These are phyloP conservation scores for Heliconius congener DNA, from an alignment of 1,140 invertebrate genomes.

Conservation along the genomic window DNA sequence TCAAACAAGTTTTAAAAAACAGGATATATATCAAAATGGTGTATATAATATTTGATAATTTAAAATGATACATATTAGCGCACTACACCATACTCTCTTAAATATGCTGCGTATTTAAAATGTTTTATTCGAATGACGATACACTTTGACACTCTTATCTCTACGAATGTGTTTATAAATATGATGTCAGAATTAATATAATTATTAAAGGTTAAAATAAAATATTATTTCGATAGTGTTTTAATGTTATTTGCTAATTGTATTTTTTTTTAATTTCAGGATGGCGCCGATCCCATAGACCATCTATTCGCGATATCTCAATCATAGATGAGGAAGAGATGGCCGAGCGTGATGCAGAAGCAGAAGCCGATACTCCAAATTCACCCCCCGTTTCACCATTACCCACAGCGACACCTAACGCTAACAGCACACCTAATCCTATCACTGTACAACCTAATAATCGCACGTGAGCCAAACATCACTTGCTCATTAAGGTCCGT, in stretches of 20 bases:
- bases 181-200: not conserved
- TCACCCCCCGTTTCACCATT: conserved; percentile 42
- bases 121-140: conserved; percentile 24
- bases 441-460: conserved; percentile 70
- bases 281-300: conserved; percentile 88
- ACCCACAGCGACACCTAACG: conserved; percentile 45
- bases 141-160: conserved; percentile 52
- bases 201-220: not conserved
- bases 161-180: conserved; percentile 24
- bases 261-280: conserved; percentile 58
- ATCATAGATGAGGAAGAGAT: conserved; percentile 88
- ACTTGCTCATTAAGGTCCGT: not conserved
- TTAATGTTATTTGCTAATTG: not conserved
- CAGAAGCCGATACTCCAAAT: conserved; percentile 35
- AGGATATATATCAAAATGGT: conserved; percentile 4
- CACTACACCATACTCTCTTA: not conserved
- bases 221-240: not conserved
- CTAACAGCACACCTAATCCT: conserved; percentile 60
- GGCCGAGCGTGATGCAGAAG: conserved; percentile 66
- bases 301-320: conserved; percentile 91
- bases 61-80: not conserved
- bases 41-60: not conserved
- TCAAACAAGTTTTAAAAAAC: conserved; percentile 4
- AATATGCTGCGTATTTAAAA: not conserved
- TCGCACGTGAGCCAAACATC: conserved; percentile 43